phyloP scores from a whole-genome alignment of 2,113 vertebrate species.

The Corythornis cristatus region DNA sequence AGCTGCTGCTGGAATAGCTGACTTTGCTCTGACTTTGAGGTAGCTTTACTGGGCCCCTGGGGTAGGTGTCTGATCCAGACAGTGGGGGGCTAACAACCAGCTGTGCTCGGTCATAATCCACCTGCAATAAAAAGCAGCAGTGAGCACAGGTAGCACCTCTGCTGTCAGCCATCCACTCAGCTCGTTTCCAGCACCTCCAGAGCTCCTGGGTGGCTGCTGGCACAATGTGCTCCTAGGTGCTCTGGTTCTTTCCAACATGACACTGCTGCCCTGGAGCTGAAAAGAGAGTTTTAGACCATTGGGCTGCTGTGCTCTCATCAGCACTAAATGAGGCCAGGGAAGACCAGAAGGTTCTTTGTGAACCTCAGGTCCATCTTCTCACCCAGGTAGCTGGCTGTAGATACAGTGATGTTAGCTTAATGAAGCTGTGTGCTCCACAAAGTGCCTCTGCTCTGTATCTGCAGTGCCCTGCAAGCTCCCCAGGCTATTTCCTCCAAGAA shows the following conservation, averaged over 20 bases:
- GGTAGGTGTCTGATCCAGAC: constrained; percentile 89
- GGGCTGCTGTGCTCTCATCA: neutral
- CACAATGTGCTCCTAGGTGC: fast-evolving
- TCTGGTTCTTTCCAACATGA: fast-evolving
- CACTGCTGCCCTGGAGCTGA: neutral
- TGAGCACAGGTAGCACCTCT: fast-evolving
- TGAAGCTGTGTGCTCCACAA: neutral
- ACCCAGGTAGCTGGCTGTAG: neutral
- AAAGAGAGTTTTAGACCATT: neutral
- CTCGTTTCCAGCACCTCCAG: fast-evolving
- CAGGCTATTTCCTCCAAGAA: neutral
- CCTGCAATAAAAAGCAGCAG: constrained; percentile 68
- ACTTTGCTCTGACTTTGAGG: constrained; percentile 93
- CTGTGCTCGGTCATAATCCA: constrained; percentile 89
- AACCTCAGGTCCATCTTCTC: neutral
- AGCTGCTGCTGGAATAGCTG: constrained; percentile 84
- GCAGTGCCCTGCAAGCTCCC: neutral
- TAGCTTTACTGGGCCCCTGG: constrained; percentile 91
- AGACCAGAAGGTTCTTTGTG: neutral
- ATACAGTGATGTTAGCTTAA: neutral
- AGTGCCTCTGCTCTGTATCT: neutral
- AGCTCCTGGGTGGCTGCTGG: neutral
- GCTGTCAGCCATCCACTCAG: neutral
- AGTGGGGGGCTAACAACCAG: constrained; percentile 88
- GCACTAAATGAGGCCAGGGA: neutral